A percentile compares a stretch with the other conserved stretches of the same genome.
phyloP scores from a whole-genome alignment of 1,140 invertebrate genomes.

The Ostrea edulis region DNA sequence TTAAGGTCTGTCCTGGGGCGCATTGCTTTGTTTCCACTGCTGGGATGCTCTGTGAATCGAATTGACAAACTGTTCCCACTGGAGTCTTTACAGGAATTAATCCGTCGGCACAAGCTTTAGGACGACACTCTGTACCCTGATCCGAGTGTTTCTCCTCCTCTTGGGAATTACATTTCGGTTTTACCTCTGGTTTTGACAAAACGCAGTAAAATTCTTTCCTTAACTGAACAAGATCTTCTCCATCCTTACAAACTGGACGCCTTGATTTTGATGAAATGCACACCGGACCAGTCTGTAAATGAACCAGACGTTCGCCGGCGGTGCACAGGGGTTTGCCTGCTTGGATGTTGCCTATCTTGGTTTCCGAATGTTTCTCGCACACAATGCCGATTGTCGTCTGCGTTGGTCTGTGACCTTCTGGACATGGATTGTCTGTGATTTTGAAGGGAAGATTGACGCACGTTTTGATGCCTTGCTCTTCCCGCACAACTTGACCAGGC shows the following conservation, averaged over 20 bases:
- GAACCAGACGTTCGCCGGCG: background rate
- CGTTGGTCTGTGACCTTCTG: slow-evolving; percentile 14
- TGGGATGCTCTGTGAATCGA: background rate
- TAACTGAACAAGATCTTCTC: background rate
- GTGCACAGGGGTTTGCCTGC: background rate
- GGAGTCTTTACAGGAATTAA: background rate
- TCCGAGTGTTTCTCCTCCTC: background rate
- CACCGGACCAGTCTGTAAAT: background rate
- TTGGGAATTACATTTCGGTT: background rate
- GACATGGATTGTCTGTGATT: background rate
- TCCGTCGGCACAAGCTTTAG: background rate
- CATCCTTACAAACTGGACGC: background rate
- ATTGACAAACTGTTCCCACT: background rate
- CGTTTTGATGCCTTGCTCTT: background rate
- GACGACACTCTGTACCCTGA: background rate
- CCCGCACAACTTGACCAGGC: background rate
- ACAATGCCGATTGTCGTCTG: slow-evolving; percentile 18
- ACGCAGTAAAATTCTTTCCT: slow-evolving; percentile 9
- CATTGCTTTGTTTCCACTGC: background rate
- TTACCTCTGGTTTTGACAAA: background rate
- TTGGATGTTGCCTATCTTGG: too few relatives aligned
- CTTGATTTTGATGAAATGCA: background rate
- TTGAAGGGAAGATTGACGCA: background rate
- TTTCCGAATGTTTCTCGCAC: background rate
- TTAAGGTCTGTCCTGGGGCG: background rate